Base-by-base conservation (phyloP, 2,888 invertebrate species). In the Synanthedon formicaeformis region DNA sequence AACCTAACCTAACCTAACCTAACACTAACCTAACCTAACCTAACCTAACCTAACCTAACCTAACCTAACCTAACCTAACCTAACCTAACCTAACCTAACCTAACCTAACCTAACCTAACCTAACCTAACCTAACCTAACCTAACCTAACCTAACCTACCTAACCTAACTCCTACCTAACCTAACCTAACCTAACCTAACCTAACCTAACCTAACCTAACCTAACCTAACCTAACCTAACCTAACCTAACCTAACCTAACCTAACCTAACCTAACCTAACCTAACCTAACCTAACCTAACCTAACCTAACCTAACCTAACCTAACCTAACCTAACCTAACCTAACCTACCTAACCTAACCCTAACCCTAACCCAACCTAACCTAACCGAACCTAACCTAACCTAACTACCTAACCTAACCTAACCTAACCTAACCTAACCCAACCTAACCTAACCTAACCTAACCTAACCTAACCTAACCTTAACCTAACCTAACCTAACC, bases 1-100 rank as follows among this genome's bases (percentile, higher is more conserved):
- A 48, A 48, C 48, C 48, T 48, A 48, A 48, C 48, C 48, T 48
- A 48, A 48, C 48, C 48, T 48, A 48, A 48, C 48, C 48, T 48
- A 48, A 48, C 48, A 14, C 48, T 48, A 48, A 48, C 48, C 48
- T 48, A 48, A 48, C 48, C 48, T 48, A 48, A 48, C 48, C 48
- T 48, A 48, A 48, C 48, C 48, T 48, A 48, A 48, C 48, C 48
- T 48, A 48, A 48, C 48, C 48, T 48, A 48, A 48, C 48, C 48
- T 48, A 48, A 48, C 48, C 48, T 48, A 48, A 48, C 48, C 48
- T 48, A 48, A 48, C 48, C 48, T 48, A 48, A 48, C 48, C 48
- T 48, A 48, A 48, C 48, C 48, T 48, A 48, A 48, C 48, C 48
- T 48, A 48, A 48, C 48, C 48, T 48, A 48, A 48, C 48, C 48